Evolutionary conservation across 92 coral and sea anemone species (phyloP).

Genomic region (Nematostella vectensis): DNA sequence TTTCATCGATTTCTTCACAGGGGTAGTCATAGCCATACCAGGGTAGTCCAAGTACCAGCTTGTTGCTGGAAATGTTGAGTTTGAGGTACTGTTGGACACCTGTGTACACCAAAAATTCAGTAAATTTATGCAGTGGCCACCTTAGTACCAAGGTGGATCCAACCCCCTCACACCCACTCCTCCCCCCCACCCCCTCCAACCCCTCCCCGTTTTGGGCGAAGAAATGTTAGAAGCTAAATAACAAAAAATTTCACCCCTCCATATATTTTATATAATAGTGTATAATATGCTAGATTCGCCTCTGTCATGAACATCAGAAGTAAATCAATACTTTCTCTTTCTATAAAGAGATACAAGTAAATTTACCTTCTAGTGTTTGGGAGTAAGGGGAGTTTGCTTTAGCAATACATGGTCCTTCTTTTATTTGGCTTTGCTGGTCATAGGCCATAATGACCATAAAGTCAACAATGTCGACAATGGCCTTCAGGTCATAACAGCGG

Average conservation of each 20-base stretch:
- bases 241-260: no score
- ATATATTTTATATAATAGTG: no score
- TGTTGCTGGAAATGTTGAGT: constrained; percentile 56
- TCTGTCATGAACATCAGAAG: no score
- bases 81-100: constrained; percentile 65
- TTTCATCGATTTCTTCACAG: constrained; percentile 34
- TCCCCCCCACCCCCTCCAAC: constrained; percentile 2
- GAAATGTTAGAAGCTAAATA: no score
- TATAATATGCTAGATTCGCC: no score
- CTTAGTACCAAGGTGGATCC: no score
- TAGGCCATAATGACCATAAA: constrained; percentile 91
- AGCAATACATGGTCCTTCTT: constrained; percentile 66
- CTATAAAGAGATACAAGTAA: no score
- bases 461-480: constrained; percentile 79
- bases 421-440: constrained; percentile 96
- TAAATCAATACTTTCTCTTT: no score
- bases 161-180: constrained; percentile 1
- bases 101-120: no score
- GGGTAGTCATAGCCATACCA: constrained; percentile 97
- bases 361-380: constrained; percentile 71
- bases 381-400: constrained; percentile 88
- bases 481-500: constrained; percentile 80
- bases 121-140: neutral
- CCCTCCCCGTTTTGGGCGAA: neutral
- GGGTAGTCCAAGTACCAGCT: constrained; percentile 90